phyloP scores from a whole-genome alignment of 2,888 invertebrate genomes.

The Standfussiana lucernea region DNA sequence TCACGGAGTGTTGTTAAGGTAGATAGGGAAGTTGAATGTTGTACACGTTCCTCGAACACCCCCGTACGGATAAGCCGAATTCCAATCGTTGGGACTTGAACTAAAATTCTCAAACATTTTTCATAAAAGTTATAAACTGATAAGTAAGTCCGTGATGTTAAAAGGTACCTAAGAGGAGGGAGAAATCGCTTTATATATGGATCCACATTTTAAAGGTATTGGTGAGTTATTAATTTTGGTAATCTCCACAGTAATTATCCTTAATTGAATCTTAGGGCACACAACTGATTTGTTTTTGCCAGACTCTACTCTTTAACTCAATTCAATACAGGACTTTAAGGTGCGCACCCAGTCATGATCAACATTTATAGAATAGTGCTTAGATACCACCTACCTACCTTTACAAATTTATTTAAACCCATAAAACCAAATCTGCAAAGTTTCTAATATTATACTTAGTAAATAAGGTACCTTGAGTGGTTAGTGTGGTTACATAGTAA shows the following conservation, averaged over 20 bases:
- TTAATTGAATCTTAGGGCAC: not conserved
- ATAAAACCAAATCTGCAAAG: not conserved
- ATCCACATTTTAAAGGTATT: not conserved
- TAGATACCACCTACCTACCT: not conserved
- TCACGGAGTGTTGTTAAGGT: conserved; percentile 9
- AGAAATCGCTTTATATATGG: not conserved
- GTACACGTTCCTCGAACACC: conserved; percentile 14
- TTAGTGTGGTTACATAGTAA: not conserved
- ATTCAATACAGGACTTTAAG: not conserved
- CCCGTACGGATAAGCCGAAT: conserved; percentile 10
- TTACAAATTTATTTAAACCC: not conserved
- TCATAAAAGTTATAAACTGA: not conserved
- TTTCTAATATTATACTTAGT: conserved; percentile 13
- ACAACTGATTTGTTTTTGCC: not conserved
- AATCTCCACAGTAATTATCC: not conserved
- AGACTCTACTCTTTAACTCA: not conserved
- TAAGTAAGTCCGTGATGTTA: not conserved
- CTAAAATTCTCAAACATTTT: not conserved
- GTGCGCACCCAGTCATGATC: not conserved
- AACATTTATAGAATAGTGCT: not conserved
- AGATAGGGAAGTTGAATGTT: conserved; percentile 18
- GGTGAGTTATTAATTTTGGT: not conserved
- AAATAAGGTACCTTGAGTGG: conserved; percentile 6
- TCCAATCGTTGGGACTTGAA: not conserved
- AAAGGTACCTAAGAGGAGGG: not conserved